Evolutionary conservation across 2,888 invertebrate species (phyloP).

Genomic region (Thysanoteuthis rhombus): DNA sequence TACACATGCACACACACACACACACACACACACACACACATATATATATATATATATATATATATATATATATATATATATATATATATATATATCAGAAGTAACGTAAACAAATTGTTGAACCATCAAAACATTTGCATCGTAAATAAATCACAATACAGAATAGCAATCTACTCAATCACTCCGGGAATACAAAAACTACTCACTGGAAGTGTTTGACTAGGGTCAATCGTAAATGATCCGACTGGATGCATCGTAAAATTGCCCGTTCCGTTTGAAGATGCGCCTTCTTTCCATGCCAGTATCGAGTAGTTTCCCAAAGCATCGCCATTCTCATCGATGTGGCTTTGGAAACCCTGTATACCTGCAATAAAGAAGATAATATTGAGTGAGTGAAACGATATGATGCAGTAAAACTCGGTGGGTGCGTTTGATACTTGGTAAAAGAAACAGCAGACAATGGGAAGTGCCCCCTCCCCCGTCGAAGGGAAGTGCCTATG

Average conservation of each 20-base stretch:
- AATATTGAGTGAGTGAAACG: not conserved
- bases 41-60: constrained; percentile 24
- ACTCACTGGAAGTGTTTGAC: constrained; percentile 47
- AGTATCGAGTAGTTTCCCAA: constrained; percentile 66
- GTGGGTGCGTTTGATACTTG: no score
- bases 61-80: constrained; percentile 20
- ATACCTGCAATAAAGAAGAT: constrained; percentile 52
- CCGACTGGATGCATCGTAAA: constrained; percentile 64
- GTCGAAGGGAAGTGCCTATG: no score
- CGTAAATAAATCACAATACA: no score
- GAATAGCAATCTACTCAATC: not conserved
- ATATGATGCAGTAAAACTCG: no score
- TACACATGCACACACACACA: no score
- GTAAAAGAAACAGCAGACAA: no score
- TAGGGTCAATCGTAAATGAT: constrained; percentile 49
- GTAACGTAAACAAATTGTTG: not conserved
- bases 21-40: not conserved
- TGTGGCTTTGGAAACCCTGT: constrained; percentile 59
- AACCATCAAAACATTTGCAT: no score
- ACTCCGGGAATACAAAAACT: not conserved
- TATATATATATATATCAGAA: no score
- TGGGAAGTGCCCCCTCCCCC: no score
- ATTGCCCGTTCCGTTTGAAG: constrained; percentile 39
- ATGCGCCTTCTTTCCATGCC: constrained; percentile 44
- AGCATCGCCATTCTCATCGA: constrained; percentile 65